Percentiles rank a stretch among this genome's conserved stretches.
phyloP scores from a whole-genome alignment of 2,113 vertebrate species.

The Gymnarchus niloticus region DNA sequence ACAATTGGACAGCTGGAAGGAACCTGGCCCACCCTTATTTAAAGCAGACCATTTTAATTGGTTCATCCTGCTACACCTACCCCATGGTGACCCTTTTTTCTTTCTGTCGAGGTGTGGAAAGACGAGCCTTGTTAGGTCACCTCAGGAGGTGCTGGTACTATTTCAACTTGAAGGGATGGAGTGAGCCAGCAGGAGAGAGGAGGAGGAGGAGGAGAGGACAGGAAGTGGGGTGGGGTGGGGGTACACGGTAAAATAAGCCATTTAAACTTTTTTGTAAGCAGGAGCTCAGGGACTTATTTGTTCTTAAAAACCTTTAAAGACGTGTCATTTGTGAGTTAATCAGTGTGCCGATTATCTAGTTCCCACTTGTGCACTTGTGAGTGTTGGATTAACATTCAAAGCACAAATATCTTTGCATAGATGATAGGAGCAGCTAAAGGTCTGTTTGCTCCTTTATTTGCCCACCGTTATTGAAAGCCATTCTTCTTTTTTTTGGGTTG shows the following conservation, averaged over 20 bases:
- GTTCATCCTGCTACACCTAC: neutral
- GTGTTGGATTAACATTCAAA: slow-evolving; percentile 92
- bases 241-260: slow-evolving; percentile 19
- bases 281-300: slow-evolving; percentile 76
- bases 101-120: neutral
- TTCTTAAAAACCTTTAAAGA: slow-evolving; percentile 84
- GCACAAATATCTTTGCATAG: slow-evolving; percentile 81
- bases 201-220: slow-evolving; percentile 11
- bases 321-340: slow-evolving; percentile 83
- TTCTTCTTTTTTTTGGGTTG: neutral
- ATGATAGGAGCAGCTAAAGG: slow-evolving; percentile 40
- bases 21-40: neutral
- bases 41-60: neutral
- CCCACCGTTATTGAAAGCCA: neutral
- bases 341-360: slow-evolving; percentile 85
- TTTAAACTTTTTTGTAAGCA: slow-evolving; percentile 62
- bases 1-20: neutral
- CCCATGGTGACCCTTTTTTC: neutral
- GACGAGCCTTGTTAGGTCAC: neutral
- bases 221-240: neutral
- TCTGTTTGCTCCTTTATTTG: slow-evolving; percentile 20
- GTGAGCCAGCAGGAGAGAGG: neutral
- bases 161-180: neutral
- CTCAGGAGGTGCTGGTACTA: neutral
- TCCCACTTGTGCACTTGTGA: slow-evolving; percentile 85